Conservation (phyloP, 2,888 invertebrate species). For the Rotaria magnacalcarata region DNA sequence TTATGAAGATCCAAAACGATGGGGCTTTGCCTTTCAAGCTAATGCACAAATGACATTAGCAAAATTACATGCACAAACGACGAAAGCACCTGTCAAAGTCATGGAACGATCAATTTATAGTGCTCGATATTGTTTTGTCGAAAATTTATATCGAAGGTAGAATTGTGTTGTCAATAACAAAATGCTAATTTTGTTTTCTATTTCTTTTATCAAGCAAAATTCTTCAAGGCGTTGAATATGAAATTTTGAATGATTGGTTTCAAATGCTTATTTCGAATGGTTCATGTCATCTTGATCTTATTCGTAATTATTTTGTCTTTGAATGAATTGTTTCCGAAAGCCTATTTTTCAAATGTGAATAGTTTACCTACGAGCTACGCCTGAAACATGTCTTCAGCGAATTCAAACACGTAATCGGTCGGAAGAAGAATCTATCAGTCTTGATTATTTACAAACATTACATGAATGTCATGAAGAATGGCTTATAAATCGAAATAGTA, state of each 20-base stretch:
- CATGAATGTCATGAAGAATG: conserved; percentile 68
- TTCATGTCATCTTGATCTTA: conserved; percentile 75
- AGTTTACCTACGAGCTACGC: conserved; percentile 67
- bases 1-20: conserved; percentile 76
- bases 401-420: conserved; percentile 71
- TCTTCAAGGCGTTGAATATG: conserved; percentile 72
- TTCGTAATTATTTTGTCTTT: conserved; percentile 60
- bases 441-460: conserved; percentile 72
- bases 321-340: background rate
- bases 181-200: background rate
- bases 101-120: conserved; percentile 84
- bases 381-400: conserved; percentile 69
- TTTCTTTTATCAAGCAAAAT: conserved; percentile 62
- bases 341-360: background rate
- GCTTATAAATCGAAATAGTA: conserved; percentile 55
- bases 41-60: conserved; percentile 85
- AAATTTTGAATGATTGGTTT: conserved; percentile 80
- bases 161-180: background rate
- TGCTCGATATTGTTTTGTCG: conserved; percentile 77
- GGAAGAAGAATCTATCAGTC: conserved; percentile 73
- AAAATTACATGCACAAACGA: conserved; percentile 66
- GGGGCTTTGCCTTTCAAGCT: conserved; percentile 81
- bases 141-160: conserved; percentile 62
- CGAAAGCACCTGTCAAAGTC: conserved; percentile 68
- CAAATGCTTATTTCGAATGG: conserved; percentile 72